phyloP scores from a whole-genome alignment of 2,113 vertebrate genomes.

The Tychaedon coryphoeus region DNA sequence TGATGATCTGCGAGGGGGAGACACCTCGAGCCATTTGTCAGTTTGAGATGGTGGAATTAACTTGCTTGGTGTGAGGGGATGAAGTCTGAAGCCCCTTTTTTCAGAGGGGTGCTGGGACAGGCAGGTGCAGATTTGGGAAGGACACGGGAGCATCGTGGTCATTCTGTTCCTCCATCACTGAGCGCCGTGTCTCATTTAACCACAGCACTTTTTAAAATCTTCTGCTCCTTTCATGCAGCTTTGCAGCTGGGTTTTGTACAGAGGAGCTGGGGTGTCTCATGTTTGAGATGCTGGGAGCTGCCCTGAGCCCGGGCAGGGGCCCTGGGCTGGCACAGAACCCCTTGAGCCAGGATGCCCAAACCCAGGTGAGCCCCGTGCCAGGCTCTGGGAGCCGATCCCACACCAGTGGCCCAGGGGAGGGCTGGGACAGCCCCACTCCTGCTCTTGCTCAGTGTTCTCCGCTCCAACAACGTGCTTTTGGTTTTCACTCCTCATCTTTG shows the following conservation, averaged over 20 bases:
- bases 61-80: background rate
- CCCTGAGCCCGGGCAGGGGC: background rate
- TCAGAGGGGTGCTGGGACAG: rapidly evolving
- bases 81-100: background rate
- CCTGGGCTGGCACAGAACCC: background rate
- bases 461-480: background rate
- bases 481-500: slow-evolving; percentile 52
- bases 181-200: rapidly evolving
- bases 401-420: background rate
- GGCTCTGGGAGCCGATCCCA: background rate
- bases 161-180: rapidly evolving
- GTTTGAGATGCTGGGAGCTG: background rate
- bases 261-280: background rate
- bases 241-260: background rate
- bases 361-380: rapidly evolving
- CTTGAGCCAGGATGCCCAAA: background rate
- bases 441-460: background rate
- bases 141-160: rapidly evolving
- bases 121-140: background rate
- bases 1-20: background rate
- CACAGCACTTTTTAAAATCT: background rate
- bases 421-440: background rate
- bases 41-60: background rate
- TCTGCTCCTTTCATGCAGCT: background rate
- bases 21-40: background rate